Evolutionary conservation across 2,113 vertebrate genomes (phyloP).

Genomic region (Ptilorrhoa leucosticta): DNA sequence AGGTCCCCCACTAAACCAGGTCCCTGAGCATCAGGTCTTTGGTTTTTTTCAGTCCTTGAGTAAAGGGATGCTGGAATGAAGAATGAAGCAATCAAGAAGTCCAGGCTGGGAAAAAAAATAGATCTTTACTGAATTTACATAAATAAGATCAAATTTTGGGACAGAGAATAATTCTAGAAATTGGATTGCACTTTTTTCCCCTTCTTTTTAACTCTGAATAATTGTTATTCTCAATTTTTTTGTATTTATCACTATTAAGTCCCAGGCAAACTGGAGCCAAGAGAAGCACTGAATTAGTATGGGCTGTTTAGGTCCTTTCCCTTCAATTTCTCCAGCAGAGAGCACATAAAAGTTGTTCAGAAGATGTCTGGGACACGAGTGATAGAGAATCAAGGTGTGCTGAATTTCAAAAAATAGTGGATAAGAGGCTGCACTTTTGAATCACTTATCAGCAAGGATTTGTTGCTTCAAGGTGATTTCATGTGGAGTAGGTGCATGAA

Average conservation of each 20-base stretch:
- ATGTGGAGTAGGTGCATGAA: background rate
- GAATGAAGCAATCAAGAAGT: background rate
- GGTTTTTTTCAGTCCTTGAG: background rate
- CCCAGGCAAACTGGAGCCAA: background rate
- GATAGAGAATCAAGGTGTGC: background rate
- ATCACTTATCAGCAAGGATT: background rate
- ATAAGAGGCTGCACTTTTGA: background rate
- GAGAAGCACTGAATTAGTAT: background rate
- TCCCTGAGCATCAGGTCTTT: background rate
- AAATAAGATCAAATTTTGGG: background rate
- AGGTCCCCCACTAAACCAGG: background rate
- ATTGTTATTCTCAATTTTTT: background rate
- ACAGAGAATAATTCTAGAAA: background rate
- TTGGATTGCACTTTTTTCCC: rapidly evolving
- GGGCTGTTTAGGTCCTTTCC: background rate
- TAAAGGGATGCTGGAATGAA: background rate
- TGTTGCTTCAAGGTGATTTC: background rate
- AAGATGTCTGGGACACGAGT: rapidly evolving
- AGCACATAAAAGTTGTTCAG: background rate
- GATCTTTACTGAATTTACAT: background rate
- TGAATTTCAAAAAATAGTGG: background rate
- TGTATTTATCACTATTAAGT: background rate
- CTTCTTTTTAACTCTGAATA: background rate
- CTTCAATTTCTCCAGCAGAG: background rate
- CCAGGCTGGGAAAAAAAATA: background rate